These are phyloP conservation scores for Bergia sp. DNA, from an alignment of 92 coral and sea anemone genomes.

Conservation along the genomic window DNA sequence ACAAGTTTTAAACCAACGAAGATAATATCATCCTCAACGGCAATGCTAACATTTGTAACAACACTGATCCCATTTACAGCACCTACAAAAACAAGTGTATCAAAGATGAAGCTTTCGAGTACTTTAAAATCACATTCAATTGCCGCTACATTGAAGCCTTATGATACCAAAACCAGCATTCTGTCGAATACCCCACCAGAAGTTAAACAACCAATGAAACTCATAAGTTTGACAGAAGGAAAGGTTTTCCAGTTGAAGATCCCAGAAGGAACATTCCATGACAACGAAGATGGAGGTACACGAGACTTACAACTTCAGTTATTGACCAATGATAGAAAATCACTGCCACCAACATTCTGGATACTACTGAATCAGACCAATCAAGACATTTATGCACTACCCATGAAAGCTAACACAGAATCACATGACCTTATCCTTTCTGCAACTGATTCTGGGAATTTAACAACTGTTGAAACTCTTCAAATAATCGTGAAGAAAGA, in stretches of 20 bases:
- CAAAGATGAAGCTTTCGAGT: background rate
- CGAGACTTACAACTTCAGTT: constrained; percentile 58
- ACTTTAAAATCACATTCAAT: background rate
- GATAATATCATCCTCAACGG: background rate
- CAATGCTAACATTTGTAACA: background rate
- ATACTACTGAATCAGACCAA: constrained; percentile 51
- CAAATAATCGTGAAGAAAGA: constrained; percentile 67
- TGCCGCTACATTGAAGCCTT: background rate
- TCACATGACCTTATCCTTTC: constrained; percentile 42
- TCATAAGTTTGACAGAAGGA: background rate
- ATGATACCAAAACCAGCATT: background rate
- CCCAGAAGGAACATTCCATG: constrained; percentile 74
- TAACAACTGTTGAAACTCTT: constrained; percentile 58
- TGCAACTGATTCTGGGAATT: constrained; percentile 71
- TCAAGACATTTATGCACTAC: constrained; percentile 74
- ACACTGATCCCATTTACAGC: background rate
- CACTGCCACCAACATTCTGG: constrained; percentile 71
- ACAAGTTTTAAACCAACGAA: background rate
- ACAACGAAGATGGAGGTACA: constrained; percentile 73
- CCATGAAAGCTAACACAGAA: constrained; percentile 46
- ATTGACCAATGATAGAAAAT: constrained; percentile 45
- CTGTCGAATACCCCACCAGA: background rate
- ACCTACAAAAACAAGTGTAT: background rate
- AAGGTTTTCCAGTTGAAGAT: constrained; percentile 11
- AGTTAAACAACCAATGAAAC: background rate